Conservation (phyloP, 2,797 vertebrate genomes). For the Sphaeramia orbicularis region DNA sequence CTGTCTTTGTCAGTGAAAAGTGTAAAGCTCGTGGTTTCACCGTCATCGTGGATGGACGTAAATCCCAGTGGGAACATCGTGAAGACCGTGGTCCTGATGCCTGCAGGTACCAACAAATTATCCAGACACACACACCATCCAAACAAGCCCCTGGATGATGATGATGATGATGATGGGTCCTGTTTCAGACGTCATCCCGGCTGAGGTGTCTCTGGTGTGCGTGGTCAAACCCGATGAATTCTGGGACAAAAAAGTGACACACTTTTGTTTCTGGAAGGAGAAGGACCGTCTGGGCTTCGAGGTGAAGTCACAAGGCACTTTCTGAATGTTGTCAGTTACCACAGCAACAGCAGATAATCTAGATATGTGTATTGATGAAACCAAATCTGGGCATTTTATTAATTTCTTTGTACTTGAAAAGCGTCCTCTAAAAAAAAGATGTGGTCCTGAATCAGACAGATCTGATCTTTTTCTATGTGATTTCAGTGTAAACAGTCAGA, state of each 20-base stretch:
- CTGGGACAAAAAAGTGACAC: slow-evolving; percentile 99
- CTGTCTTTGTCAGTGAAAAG: slow-evolving; percentile 88
- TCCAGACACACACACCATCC: too few relatives aligned
- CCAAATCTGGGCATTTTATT: too few relatives aligned
- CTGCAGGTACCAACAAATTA: slow-evolving; percentile 89
- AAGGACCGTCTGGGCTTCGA: slow-evolving; percentile 98
- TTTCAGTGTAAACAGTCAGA: too few relatives aligned
- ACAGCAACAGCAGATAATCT: too few relatives aligned
- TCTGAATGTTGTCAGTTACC: too few relatives aligned
- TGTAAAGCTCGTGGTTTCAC: slow-evolving; percentile 99
- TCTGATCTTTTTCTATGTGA: too few relatives aligned
- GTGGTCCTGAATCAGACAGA: too few relatives aligned
- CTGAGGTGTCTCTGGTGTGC: slow-evolving; percentile 97
- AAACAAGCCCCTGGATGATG: too few relatives aligned
- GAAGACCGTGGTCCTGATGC: slow-evolving; percentile 98
- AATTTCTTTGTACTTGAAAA: too few relatives aligned
- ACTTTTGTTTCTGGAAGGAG: slow-evolving; percentile 99
- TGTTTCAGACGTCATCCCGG: slow-evolving; percentile 96
- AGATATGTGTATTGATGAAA: too few relatives aligned
- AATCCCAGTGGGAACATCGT: slow-evolving; percentile 98
- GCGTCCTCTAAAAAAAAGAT: too few relatives aligned
- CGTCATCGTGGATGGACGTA: slow-evolving; percentile 97
- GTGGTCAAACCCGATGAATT: slow-evolving; percentile 99
- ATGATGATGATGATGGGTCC: not conserved
- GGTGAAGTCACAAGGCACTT: too few relatives aligned